A percentile compares a stretch with the other conserved stretches of the same genome.
phyloP scores from a whole-genome alignment of 2,797 vertebrate species.

The Aphelocoma californica region DNA sequence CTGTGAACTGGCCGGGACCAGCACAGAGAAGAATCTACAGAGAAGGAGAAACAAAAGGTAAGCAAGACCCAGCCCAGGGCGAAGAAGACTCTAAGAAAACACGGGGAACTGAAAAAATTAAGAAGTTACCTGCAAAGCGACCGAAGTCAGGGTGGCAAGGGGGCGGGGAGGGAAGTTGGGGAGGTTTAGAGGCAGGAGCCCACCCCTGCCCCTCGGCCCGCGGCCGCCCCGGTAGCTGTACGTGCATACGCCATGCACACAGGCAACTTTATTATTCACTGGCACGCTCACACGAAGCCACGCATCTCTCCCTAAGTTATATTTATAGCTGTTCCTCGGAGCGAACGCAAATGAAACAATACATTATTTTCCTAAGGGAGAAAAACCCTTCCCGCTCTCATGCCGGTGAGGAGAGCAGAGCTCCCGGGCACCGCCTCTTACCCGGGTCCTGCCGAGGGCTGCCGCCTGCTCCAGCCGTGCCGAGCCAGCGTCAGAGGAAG shows the following conservation, averaged over 20 bases:
- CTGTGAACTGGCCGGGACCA: background rate
- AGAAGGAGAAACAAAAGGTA: background rate
- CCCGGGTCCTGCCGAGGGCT: conserved; percentile 54
- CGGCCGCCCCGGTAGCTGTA: background rate
- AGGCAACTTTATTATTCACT: conserved; percentile 54
- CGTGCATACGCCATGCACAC: background rate
- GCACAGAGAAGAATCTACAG: background rate
- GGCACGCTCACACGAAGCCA: conserved; percentile 42
- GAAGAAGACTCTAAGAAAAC: background rate
- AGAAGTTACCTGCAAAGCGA: background rate
- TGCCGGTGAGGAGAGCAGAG: background rate
- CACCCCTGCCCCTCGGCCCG: background rate
- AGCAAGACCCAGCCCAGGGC: background rate
- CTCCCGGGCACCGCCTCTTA: conserved; percentile 50
- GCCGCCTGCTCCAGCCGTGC: conserved; percentile 38
- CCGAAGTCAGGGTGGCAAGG: background rate
- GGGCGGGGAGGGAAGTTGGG: background rate
- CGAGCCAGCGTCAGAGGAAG: conserved; percentile 46
- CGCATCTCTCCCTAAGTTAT: conserved; percentile 55
- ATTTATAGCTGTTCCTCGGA: conserved; percentile 45
- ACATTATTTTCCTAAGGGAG: background rate
- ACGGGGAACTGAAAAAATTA: background rate
- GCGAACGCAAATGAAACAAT: conserved; percentile 38
- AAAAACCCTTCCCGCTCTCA: background rate
- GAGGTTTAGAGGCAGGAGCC: background rate